phyloP scores from a whole-genome alignment of 2,113 vertebrate genomes.

The Larimichthys crocea region DNA sequence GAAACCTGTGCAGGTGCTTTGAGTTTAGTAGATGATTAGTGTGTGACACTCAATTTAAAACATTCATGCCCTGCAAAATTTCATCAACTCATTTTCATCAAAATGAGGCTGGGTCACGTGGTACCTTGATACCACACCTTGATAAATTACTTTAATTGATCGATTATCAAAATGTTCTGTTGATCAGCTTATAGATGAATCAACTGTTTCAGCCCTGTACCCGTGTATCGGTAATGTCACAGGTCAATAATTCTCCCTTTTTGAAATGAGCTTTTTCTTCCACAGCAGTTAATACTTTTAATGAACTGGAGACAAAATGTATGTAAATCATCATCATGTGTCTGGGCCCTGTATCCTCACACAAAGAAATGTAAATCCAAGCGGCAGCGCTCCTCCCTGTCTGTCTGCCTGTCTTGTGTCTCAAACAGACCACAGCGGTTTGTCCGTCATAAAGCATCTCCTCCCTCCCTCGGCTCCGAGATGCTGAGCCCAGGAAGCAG shows the following conservation, averaged over 20 bases:
- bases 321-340: background rate
- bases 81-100: background rate
- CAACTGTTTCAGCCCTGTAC: background rate
- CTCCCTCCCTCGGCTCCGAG: constrained; percentile 45
- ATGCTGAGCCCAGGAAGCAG: constrained; percentile 78
- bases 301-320: background rate
- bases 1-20: too few relatives aligned
- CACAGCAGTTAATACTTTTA: background rate
- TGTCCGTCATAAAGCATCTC: constrained; percentile 44
- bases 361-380: constrained; percentile 24
- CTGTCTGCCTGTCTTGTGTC: constrained; percentile 30
- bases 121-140: background rate
- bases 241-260: background rate
- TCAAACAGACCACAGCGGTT: constrained; percentile 16
- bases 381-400: constrained; percentile 28
- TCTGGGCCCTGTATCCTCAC: background rate
- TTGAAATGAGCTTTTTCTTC: background rate
- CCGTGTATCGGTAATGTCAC: background rate
- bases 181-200: background rate
- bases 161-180: background rate
- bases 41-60: too few relatives aligned
- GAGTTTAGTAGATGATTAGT: too few relatives aligned
- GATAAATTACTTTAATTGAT: background rate
- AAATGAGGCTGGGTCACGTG: background rate
- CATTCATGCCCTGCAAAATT: too few relatives aligned